phyloP scores from a whole-genome alignment of 2,797 vertebrate genomes.

The Ctenosaura bakeri region DNA sequence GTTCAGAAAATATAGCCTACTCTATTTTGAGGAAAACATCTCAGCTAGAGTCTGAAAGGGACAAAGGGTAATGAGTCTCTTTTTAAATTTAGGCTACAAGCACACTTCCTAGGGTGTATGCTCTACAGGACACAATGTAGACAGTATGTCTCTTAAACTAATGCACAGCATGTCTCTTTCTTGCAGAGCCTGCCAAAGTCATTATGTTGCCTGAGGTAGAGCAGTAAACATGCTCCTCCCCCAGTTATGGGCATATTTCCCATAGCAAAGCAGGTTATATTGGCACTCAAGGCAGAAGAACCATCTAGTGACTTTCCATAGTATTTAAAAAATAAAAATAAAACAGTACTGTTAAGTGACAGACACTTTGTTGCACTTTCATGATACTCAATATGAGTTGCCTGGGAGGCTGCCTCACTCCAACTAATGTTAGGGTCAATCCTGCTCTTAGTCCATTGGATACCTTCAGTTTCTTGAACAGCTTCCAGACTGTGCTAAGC shows the following conservation, averaged over 20 bases:
- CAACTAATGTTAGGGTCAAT: neutral
- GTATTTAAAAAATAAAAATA: neutral
- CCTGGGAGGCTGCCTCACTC: neutral
- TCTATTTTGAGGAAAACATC: neutral
- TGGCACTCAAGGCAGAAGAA: neutral
- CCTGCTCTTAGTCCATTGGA: no score
- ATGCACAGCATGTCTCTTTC: neutral
- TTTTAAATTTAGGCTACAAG: neutral
- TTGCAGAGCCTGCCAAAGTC: neutral
- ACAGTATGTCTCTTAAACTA: neutral
- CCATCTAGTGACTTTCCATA: neutral
- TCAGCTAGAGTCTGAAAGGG: neutral
- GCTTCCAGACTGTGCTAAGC: neutral
- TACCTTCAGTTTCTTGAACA: neutral
- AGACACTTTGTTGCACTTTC: neutral
- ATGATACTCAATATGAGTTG: neutral
- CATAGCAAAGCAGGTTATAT: neutral
- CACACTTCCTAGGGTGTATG: neutral
- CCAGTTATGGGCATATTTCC: neutral
- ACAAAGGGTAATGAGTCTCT: neutral
- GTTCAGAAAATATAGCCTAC: neutral
- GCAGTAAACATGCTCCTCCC: neutral
- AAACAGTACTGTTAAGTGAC: neutral
- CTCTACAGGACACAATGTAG: neutral
- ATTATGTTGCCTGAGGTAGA: neutral